A percentile compares a stretch with the other conserved stretches of the same genome.
Conservation (phyloP, 2,888 invertebrate species). For the Leucophenga maculata region DNA sequence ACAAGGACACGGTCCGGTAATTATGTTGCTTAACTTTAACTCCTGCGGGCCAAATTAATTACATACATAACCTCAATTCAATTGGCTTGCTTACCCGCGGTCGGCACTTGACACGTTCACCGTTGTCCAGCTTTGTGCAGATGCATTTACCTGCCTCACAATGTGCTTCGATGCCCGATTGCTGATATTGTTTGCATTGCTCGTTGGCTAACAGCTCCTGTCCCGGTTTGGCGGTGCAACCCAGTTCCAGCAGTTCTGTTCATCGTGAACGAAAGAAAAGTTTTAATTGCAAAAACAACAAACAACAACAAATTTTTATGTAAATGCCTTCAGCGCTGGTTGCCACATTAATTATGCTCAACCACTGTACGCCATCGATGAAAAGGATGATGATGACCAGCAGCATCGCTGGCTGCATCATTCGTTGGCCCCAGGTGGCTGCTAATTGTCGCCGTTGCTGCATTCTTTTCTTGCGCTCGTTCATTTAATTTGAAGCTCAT, state of each 20-base stretch:
- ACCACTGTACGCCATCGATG: not conserved
- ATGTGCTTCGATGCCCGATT: slow-evolving; percentile 42
- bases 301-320: not conserved
- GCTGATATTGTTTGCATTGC: slow-evolving; percentile 53
- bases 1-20: slow-evolving; percentile 68
- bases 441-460: slow-evolving; percentile 8
- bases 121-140: slow-evolving; percentile 47
- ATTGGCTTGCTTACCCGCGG: slow-evolving; percentile 47
- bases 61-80: slow-evolving; percentile 17
- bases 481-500: no score
- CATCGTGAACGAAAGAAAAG: slow-evolving; percentile 3
- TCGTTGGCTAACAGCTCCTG: not conserved
- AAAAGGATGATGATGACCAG: not conserved
- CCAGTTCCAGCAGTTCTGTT: slow-evolving; percentile 57
- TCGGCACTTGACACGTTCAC: slow-evolving; percentile 47
- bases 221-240: slow-evolving; percentile 48
- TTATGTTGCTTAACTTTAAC: slow-evolving; percentile 59
- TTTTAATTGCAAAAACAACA: slow-evolving; percentile 4
- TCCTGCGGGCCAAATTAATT: slow-evolving; percentile 37
- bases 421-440: slow-evolving; percentile 8
- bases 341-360: slow-evolving; percentile 23
- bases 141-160: slow-evolving; percentile 53
- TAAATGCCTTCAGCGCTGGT: slow-evolving; percentile 19
- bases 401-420: not conserved
- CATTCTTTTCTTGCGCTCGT: not conserved